These are phyloP conservation scores for Julus scandinavius DNA, from an alignment of 2,888 invertebrate species.

Conservation along the genomic window DNA sequence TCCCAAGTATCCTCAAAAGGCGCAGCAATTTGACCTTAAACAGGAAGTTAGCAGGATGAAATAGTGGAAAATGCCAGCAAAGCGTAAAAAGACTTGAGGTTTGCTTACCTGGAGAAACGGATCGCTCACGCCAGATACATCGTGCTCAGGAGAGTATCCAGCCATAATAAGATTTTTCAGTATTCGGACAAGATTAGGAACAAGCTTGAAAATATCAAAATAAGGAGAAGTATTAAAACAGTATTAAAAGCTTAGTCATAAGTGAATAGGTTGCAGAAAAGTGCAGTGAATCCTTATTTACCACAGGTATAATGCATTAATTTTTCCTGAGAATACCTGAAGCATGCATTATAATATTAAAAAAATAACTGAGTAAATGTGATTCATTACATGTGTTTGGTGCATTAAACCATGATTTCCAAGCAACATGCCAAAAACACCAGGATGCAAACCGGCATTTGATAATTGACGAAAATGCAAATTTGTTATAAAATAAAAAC, in stretches of 20 bases:
- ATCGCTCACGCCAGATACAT: slow-evolving; percentile 99
- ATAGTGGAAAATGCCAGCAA: neutral
- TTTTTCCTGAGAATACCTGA: neutral
- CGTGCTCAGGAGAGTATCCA: slow-evolving; percentile 99
- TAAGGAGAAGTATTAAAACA: slow-evolving; percentile 64
- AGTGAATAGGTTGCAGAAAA: neutral
- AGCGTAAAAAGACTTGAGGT: neutral
- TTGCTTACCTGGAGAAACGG: slow-evolving; percentile 93
- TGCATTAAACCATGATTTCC: neutral
- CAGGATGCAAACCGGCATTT: neutral
- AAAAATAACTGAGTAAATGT: neutral
- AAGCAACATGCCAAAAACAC: neutral
- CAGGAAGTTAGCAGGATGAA: neutral
- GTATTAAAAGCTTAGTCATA: slow-evolving; percentile 14
- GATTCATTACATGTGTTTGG: neutral
- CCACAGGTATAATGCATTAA: neutral
- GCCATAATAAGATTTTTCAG: slow-evolving; percentile 98
- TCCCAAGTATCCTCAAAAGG: slow-evolving; percentile 91
- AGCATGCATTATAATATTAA: neutral
- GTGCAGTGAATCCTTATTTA: slow-evolving; percentile 19
- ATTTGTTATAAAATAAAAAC: neutral
- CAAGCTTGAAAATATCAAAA: slow-evolving; percentile 76
- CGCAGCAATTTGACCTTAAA: slow-evolving; percentile 92
- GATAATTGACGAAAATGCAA: neutral
- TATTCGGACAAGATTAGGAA: slow-evolving; percentile 97